These are phyloP conservation scores for Chaenodraco wilsoni DNA, from an alignment of 2,797 vertebrate species.

Conservation along the genomic window DNA sequence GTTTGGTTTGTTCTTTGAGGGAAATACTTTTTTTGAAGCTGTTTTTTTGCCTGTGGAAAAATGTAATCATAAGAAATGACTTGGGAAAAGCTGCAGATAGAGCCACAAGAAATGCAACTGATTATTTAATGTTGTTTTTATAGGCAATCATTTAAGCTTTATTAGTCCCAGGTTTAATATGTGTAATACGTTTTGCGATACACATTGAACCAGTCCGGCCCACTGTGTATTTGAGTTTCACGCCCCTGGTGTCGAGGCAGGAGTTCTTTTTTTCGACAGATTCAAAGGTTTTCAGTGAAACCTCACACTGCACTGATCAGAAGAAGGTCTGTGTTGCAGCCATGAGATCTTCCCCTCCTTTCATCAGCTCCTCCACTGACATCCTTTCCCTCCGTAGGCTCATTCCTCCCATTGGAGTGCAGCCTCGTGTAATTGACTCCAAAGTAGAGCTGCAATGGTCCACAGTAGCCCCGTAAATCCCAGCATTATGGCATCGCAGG, in stretches of 20 bases:
- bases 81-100: too few relatives aligned
- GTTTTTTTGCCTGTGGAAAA: too few relatives aligned
- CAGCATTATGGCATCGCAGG: slow-evolving; percentile 7
- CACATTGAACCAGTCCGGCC: too few relatives aligned
- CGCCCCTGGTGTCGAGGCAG: background rate
- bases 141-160: too few relatives aligned
- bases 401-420: slow-evolving; percentile 51
- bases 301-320: slow-evolving; percentile 33
- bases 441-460: slow-evolving; percentile 42
- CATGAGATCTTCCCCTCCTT: slow-evolving; percentile 31
- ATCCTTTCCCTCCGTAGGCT: slow-evolving; percentile 31
- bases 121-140: too few relatives aligned
- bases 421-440: slow-evolving; percentile 53
- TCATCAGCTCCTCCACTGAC: slow-evolving; percentile 20
- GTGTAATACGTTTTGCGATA: too few relatives aligned
- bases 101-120: too few relatives aligned
- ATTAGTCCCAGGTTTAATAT: too few relatives aligned
- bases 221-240: too few relatives aligned
- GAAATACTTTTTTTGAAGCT: too few relatives aligned
- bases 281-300: slow-evolving; percentile 37
- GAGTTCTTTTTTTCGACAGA: slow-evolving; percentile 24
- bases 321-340: slow-evolving; percentile 24
- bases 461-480: slow-evolving; percentile 18
- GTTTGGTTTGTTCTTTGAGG: too few relatives aligned
- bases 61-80: too few relatives aligned